Conservation (phyloP, 2,797 vertebrate species). For the Mionectes olivaceus region DNA sequence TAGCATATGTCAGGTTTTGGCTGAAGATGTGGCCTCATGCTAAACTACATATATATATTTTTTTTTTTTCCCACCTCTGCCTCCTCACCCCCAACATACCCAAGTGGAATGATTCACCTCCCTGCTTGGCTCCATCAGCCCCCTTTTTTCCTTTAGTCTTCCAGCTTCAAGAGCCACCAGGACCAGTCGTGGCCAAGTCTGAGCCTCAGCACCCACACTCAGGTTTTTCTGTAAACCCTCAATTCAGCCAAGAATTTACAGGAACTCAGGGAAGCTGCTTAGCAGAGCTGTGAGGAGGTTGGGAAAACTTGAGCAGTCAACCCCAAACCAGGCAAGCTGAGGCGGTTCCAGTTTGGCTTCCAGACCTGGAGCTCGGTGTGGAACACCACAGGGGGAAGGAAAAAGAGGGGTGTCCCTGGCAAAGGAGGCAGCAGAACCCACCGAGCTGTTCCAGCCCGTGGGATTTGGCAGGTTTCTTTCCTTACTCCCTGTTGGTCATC, state of each 20-base stretch:
- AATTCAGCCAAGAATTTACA: neutral
- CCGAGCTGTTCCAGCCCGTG: neutral
- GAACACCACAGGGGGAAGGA: neutral
- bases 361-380: neutral
- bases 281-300: neutral
- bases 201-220: neutral
- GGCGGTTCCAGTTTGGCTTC: neutral
- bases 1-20: neutral
- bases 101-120: neutral
- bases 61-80: neutral
- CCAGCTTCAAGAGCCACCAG: neutral
- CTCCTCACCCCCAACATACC: neutral
- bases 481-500: neutral
- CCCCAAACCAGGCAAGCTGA: neutral
- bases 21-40: neutral
- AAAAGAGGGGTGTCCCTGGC: constrained; percentile 28
- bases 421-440: neutral
- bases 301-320: neutral
- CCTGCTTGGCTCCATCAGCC: neutral
- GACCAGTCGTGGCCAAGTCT: neutral
- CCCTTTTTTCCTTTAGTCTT: neutral
- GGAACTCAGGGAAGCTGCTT: neutral
- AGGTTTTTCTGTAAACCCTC: neutral
- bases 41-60: neutral
- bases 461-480: neutral